A percentile compares a stretch with the other conserved stretches of the same genome.
Evolutionary conservation across 2,888 invertebrate genomes (phyloP).

Genomic region (Flexamia atlantica): DNA sequence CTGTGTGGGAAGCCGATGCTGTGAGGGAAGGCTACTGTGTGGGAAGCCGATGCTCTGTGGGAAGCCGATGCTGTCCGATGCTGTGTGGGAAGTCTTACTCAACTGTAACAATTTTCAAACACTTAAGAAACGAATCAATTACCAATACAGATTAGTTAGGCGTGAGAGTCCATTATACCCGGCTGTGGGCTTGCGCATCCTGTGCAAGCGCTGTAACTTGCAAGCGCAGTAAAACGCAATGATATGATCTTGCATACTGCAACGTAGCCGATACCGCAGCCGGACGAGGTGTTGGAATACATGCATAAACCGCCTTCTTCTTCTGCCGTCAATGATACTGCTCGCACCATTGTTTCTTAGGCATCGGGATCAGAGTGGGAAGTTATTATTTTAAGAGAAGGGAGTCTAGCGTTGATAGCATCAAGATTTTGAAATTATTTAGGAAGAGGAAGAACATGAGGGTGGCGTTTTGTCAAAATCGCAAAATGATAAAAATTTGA

Average conservation of each 20-base stretch:
- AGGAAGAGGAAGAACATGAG: no score
- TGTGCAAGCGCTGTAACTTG: conserved; percentile 40
- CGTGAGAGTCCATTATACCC: background rate
- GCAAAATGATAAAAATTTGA: no score
- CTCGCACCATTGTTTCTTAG: background rate
- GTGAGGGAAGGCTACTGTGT: no score
- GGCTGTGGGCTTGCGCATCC: conserved; percentile 15
- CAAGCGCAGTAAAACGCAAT: background rate
- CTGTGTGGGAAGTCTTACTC: no score
- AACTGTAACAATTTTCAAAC: no score
- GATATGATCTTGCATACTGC: conserved; percentile 38
- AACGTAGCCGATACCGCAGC: conserved; percentile 13
- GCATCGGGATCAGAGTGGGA: background rate
- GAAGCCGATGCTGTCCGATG: no score
- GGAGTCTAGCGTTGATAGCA: no score
- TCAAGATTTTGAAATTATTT: no score
- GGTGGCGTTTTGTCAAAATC: no score
- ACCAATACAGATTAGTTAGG: background rate
- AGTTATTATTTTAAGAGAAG: no score
- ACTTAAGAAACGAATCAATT: background rate
- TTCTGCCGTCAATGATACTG: background rate
- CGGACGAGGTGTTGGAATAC: conserved; percentile 45
- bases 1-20: no score
- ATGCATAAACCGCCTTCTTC: conserved; percentile 9
- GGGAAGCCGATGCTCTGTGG: no score